phyloP scores from a whole-genome alignment of 2,888 invertebrate genomes.

The Amblyjoppa fuscipennis region DNA sequence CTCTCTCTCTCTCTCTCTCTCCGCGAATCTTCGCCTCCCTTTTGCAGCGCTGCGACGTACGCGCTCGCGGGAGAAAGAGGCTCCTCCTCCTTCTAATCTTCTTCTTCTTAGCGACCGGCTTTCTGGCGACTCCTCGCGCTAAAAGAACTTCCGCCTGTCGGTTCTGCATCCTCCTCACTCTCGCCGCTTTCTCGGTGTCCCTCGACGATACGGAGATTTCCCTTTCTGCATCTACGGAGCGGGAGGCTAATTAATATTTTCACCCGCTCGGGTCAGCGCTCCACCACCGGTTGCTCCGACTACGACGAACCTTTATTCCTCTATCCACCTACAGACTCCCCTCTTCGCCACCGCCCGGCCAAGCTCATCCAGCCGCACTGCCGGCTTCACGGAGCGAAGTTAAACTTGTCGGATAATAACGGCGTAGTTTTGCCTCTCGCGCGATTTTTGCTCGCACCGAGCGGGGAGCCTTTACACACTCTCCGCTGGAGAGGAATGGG shows the following conservation, averaged over 20 bases:
- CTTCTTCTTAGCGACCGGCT: conserved; percentile 33
- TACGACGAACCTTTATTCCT: conserved; percentile 33
- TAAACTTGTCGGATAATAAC: conserved; percentile 61
- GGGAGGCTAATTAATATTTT: conserved; percentile 74
- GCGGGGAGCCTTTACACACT: neutral
- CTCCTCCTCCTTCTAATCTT: conserved; percentile 44
- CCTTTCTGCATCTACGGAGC: conserved; percentile 45
- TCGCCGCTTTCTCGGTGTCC: conserved; percentile 19
- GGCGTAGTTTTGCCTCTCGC: conserved; percentile 33
- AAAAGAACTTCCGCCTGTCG: conserved; percentile 50
- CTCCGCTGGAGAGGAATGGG: neutral
- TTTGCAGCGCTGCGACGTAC: conserved; percentile 53
- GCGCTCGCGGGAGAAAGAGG: conserved; percentile 29
- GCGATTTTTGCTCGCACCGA: conserved; percentile 3
- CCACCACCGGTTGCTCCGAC: conserved; percentile 73
- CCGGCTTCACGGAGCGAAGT: conserved; percentile 40
- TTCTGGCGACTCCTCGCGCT: conserved; percentile 12
- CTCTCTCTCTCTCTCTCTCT: neutral
- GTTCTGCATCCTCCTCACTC: conserved; percentile 23
- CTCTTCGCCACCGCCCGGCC: conserved; percentile 2
- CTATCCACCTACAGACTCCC: conserved; percentile 50
- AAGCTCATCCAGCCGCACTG: neutral
- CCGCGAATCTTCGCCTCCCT: conserved; percentile 33
- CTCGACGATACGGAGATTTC: conserved; percentile 13
- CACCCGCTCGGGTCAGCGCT: conserved; percentile 61